Evolutionary conservation across 2,797 vertebrate species (phyloP), one percentile per base, ranked within the genome.

Genomic region (Poeciliopsis turneri): DNA sequence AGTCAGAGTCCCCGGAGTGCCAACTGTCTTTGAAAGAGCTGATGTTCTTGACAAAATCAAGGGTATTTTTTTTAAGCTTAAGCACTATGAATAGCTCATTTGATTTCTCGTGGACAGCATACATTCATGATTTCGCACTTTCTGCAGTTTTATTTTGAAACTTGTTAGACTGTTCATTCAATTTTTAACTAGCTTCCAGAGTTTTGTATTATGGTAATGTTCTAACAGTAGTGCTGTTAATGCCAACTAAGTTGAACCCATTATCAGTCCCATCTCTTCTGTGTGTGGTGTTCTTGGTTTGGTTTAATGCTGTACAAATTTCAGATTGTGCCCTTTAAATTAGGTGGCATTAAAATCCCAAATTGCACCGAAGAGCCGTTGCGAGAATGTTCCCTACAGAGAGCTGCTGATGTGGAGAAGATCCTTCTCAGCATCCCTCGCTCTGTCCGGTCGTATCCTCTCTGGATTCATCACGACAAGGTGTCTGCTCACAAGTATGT

Each of bases 371-470:
- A 88, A 30, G 41, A 79, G 30, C 55, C 74, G 11, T 82, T 93
- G 13, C 61, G 0, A 30, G 82, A 83, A 68, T 83, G 81, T 7
- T 92, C 92, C 10, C 33, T 93, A 3, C 57, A 77, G 74, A 92
- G 80, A 89, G 89, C 82, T 23, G 82, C 4, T 11, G 81, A 91
- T 66, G 47, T 93, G 25, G 92, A 93, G 78, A 94, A 89, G 61
- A 78, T 94, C n/a, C 49, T 94, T 77, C 90, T 94, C 69, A 91
- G 93, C 77, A 25, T 87, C 72, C 88, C 86, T 90, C 76, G 91
- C 57, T 76, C 70, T 75, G 9, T 87, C 49, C 76, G 1, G 45
- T 43, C 28, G 2, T 92, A 90, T 59, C 78, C 75, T 46, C 46
- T 91, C 0, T 94, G 91, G 89, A 83, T 68, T 68, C 57, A 76